Evolutionary conservation across 2,888 invertebrate genomes (phyloP), one percentile per base, ranked within the genome.

Genomic region (Lasius platythorax): DNA sequence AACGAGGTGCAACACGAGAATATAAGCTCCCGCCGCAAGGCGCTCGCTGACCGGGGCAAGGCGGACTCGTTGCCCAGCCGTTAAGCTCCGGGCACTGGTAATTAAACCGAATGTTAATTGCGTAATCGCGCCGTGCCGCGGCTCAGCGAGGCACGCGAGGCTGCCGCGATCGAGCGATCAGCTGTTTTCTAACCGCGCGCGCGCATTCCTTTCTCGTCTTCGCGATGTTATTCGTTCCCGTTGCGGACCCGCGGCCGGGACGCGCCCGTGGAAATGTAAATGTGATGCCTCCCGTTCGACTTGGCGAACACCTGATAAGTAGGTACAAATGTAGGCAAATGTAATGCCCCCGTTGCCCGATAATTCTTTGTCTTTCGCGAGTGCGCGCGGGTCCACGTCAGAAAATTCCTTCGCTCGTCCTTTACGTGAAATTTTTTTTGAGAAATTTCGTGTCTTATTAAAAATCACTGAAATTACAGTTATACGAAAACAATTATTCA

Each of bases 51-150:
- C 75, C 83, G 85, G 68, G 61, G 30, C 50, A 61, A 73, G 75
- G 66, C 74, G 74, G 66, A 74, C 66, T 84, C 68, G 70, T 63
- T 72, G 83, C 63, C 72, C 63, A 81, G 81, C 83, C 83, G 86
- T 87, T 87, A 81, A 85, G 76, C 73, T 70, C 30, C 70, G 64
- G 76, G 81, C 76, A 68, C 67, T 75, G 84, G 82, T 83, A 89
- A 90, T 90, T 90, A 91, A 91, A 90, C 85, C 87, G 86, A 88
- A 87, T 89, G 89, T 87, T 91, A 91, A 91, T 90, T 91, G 87
- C 88, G 85, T 90, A 91, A 90, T 90, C 85, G 88, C 30, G 56
- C 74, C 61, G 64, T 70, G 72, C 67, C 43, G 37, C 66, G 66
- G 76, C 76, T 63, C 76, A 37, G 66, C 66, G 40, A 12, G 56